Percentiles rank a stretch among this genome's conserved stretches.
These are phyloP conservation scores for Dryobota labecula DNA, from an alignment of 2,888 invertebrate species.

Conservation along the genomic window DNA sequence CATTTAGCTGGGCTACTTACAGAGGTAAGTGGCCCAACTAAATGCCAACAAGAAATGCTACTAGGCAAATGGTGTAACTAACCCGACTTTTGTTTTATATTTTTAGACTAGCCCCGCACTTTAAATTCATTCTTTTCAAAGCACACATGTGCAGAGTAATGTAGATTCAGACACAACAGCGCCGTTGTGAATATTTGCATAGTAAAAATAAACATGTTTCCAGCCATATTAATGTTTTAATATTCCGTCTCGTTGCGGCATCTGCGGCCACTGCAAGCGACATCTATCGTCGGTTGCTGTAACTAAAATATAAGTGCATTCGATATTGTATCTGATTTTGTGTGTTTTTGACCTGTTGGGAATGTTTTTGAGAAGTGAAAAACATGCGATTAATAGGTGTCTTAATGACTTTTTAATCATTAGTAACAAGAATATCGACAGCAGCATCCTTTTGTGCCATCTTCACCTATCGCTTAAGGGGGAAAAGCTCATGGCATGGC, in stretches of 20 bases:
- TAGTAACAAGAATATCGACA: neutral
- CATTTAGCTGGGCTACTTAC: too few species aligned
- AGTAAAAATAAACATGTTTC: slow-evolving; percentile 54
- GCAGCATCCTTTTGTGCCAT: neutral
- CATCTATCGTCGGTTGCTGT: slow-evolving; percentile 41
- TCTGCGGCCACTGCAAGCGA: slow-evolving; percentile 58
- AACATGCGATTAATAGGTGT: neutral
- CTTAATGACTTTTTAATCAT: neutral
- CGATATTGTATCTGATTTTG: slow-evolving; percentile 24
- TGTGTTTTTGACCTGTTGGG: neutral
- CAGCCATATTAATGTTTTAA: slow-evolving; percentile 65
- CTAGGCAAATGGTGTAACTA: too few species aligned
- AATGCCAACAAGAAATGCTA: too few species aligned
- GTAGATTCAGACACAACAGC: slow-evolving; percentile 26
- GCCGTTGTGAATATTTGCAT: slow-evolving; percentile 47
- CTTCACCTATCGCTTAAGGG: neutral
- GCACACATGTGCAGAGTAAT: slow-evolving; percentile 12
- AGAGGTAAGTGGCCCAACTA: too few species aligned
- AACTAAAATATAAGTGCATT: slow-evolving; percentile 57
- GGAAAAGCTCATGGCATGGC: neutral
- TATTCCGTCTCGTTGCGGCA: slow-evolving; percentile 54
- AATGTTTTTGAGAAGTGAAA: neutral
- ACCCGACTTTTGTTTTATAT: too few species aligned
- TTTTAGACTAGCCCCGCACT: too few species aligned
- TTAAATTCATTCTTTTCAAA: slow-evolving; percentile 1